Evolutionary conservation across 2,797 vertebrate species (phyloP), one percentile per base, ranked within the genome.

Genomic region (Gymnothorax javanicus): DNA sequence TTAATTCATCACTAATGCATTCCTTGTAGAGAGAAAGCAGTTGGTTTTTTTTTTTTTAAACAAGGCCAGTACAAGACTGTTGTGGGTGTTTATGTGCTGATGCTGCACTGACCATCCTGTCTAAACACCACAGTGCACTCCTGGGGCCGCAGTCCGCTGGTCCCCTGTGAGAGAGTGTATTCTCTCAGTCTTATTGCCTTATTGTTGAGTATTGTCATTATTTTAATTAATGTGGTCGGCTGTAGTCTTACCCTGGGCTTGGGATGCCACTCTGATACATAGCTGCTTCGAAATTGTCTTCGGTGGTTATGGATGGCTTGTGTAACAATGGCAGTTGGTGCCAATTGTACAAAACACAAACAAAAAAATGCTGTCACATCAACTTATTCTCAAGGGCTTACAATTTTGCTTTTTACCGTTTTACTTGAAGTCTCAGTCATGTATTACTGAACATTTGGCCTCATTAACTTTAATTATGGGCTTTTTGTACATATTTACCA

Each of bases 191-290:
- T 43, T 43, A 2, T 43, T 43, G 33, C 33, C 33, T 43, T 71
- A 5, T 71, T 71, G n/a, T 71, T 23, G 12, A 15, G 33, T 71
- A 7, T 17, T 75, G 9, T 75, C 43, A 43, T 43, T 75, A 75
- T 75, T 75, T 15, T 20, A 77, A 52, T 77, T 77, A 77, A 77
- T 77, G 50, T 77, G 43, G 15, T 77, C 17, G 73, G 73, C 33
- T 17, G 6, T 17, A 17, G 17, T 7, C 73, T 77, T 17, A 50
- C 1, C 13, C 71, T 75, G 25, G 25, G 13, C 71, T 27, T 15
- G 4, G 12, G 27, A 15, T 75, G 71, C 27, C 27, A 43, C 33
- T 17, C 71, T 13, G 43, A 12, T 75, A 75, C 4, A 33, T 17
- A 33, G 71, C 33, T 3, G 27, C 71, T 75, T 43, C 43, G 4